Percentiles rank a stretch among this genome's conserved stretches.
Evolutionary conservation across 2,113 vertebrate genomes (phyloP).

Genomic region (Albula glossodonta): DNA sequence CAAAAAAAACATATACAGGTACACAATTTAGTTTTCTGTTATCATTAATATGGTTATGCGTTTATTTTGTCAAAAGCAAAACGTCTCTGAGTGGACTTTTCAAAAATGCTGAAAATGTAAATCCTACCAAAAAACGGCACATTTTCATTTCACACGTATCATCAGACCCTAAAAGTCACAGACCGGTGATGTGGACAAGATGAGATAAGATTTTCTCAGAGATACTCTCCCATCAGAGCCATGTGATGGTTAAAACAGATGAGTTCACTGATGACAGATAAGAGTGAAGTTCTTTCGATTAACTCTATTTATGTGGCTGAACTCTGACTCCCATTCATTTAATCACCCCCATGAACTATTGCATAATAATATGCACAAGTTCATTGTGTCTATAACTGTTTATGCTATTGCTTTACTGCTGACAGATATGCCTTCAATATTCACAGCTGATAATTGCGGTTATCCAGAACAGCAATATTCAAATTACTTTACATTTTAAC

Average conservation of each 20-base stretch:
- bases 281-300: neutral
- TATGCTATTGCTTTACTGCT: neutral
- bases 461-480: neutral
- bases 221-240: neutral
- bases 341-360: neutral
- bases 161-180: neutral
- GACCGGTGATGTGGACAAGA: neutral
- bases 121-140: neutral
- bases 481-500: neutral
- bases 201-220: neutral
- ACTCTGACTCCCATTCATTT: neutral
- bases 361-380: neutral
- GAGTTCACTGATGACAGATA: neutral
- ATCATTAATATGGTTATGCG: no score
- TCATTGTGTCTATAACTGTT: neutral
- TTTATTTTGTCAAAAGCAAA: neutral
- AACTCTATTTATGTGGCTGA: neutral
- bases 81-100: neutral
- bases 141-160: neutral
- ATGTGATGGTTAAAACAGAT: neutral
- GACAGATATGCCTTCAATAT: no score
- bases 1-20: no score
- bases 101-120: neutral
- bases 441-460: neutral
- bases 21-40: no score